Conservation (phyloP, 1,140 invertebrate species). For the Callitettix versicolor region DNA sequence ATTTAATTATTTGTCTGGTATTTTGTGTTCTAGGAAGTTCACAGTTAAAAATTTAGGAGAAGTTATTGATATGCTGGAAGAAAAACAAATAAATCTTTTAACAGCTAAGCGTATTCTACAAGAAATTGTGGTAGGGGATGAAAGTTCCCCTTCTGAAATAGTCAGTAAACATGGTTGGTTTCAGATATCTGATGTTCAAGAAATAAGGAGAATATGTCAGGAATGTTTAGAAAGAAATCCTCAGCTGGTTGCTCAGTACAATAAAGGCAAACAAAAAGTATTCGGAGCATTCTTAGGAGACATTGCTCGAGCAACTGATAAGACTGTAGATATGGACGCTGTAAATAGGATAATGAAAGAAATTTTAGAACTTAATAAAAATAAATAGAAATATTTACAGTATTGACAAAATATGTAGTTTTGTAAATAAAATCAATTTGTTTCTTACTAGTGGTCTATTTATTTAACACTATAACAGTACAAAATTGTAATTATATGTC, state of each 20-base stretch:
- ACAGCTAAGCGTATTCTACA: conserved; percentile 41
- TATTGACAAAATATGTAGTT: no score
- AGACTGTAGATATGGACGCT: conserved; percentile 52
- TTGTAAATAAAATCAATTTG: no score
- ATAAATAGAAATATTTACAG: conserved; percentile 10
- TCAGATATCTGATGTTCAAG: conserved; percentile 47
- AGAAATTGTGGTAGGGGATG: conserved; percentile 38
- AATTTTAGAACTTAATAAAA: conserved; percentile 39
- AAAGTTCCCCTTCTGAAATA: conserved; percentile 39
- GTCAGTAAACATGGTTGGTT: conserved; percentile 48
- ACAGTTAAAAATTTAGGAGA: conserved; percentile 42
- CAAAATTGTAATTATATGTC: no score
- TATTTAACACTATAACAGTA: no score
- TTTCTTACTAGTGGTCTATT: no score
- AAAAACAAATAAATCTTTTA: conserved; percentile 47
- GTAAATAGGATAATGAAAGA: conserved; percentile 47
- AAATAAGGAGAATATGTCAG: conserved; percentile 48
- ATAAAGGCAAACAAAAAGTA: conserved; percentile 56
- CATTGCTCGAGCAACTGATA: conserved; percentile 43
- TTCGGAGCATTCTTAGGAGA: conserved; percentile 49
- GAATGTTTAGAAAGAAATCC: conserved; percentile 52
- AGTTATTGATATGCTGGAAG: conserved; percentile 45
- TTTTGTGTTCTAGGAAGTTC: conserved; percentile 33
- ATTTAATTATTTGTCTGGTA: conserved; percentile 9
- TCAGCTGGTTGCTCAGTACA: conserved; percentile 52